Evolutionary conservation across 1,140 invertebrate species (phyloP).

Genomic region (Diorhabda elongata): DNA sequence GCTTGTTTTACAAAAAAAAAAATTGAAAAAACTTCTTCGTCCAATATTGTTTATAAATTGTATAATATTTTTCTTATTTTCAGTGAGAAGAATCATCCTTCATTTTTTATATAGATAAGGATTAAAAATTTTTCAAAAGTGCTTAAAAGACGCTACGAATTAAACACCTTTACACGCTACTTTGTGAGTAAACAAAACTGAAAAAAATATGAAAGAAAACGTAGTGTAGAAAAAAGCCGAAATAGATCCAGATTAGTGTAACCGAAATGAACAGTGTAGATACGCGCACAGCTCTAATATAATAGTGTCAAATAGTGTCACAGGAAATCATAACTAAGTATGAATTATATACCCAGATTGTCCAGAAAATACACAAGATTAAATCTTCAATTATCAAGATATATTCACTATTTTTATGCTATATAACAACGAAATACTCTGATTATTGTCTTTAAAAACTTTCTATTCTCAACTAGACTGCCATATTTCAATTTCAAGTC

Average conservation of each 20-base stretch:
- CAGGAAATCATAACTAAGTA: conserved; percentile 39
- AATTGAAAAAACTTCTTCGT: not conserved
- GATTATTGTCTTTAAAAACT: too few species aligned
- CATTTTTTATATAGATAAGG: conserved; percentile 5
- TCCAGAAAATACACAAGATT: not conserved
- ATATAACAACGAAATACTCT: too few species aligned
- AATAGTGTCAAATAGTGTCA: conserved; percentile 28
- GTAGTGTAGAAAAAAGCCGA: conserved; percentile 22
- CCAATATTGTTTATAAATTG: not conserved
- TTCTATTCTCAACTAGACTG: too few species aligned
- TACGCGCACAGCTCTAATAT: conserved; percentile 38
- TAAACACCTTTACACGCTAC: not conserved
- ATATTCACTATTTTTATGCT: not conserved
- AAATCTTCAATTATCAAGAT: not conserved
- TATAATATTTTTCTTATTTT: conserved; percentile 21
- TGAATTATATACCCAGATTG: conserved; percentile 24
- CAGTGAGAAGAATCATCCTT: conserved; percentile 26
- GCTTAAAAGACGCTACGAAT: conserved; percentile 8
- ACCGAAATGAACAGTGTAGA: conserved; percentile 37
- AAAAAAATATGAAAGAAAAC: conserved; percentile 12
- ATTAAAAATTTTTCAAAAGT: not conserved
- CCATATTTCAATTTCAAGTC: too few species aligned
- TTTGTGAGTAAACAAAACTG: conserved; percentile 13
- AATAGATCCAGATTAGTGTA: conserved; percentile 31
- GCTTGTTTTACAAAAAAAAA: not conserved